Conservation (phyloP, 1,140 invertebrate genomes). For the Drosophila erecta region DNA sequence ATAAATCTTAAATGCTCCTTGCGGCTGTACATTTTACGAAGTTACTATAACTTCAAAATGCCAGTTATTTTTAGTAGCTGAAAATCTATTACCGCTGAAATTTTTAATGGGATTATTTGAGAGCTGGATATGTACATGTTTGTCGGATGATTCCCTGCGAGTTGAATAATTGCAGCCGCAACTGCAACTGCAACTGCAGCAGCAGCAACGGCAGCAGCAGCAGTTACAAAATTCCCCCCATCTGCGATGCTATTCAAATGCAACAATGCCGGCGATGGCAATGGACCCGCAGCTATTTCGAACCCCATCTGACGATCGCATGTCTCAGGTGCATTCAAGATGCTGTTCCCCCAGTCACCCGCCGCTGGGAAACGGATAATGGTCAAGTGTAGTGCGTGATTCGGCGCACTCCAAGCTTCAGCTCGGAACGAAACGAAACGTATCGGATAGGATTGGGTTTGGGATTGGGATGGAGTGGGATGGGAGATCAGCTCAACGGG, state of each 20-base stretch:
- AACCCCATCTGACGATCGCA: slow-evolving; percentile 33
- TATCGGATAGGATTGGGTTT: too few relatives aligned
- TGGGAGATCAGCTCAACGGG: neutral
- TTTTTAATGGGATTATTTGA: neutral
- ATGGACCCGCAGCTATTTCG: slow-evolving; percentile 37
- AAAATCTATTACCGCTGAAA: neutral
- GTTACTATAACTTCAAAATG: neutral
- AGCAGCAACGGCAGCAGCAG: slow-evolving; percentile 1
- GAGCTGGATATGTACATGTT: neutral
- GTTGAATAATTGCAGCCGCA: slow-evolving; percentile 13
- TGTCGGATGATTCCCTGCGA: neutral
- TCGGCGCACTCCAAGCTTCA: slow-evolving; percentile 33
- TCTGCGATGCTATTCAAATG: slow-evolving; percentile 42
- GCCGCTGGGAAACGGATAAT: slow-evolving; percentile 29
- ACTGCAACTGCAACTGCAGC: neutral
- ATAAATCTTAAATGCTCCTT: neutral
- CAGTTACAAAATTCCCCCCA: slow-evolving; percentile 25
- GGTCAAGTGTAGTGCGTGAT: slow-evolving; percentile 53
- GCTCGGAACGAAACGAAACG: neutral
- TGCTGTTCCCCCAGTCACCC: slow-evolving; percentile 23
- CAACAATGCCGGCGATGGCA: slow-evolving; percentile 37
- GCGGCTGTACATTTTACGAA: neutral
- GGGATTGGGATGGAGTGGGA: neutral
- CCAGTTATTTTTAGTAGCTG: neutral
- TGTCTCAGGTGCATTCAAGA: slow-evolving; percentile 47